Conservation (phyloP, 2,888 invertebrate genomes). For the Euplagia quadripunctaria region DNA sequence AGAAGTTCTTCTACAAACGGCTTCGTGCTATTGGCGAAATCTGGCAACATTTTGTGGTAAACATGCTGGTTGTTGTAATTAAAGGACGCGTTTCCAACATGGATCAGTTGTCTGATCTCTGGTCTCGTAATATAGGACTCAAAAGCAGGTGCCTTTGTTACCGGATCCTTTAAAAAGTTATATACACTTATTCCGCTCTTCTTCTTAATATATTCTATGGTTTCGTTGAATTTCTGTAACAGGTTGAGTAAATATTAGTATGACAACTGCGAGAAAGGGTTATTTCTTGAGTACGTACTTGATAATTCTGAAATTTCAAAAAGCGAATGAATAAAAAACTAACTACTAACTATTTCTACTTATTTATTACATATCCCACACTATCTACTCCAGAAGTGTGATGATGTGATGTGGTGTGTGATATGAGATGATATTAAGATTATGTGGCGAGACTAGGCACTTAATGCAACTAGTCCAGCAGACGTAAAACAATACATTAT, state of each 20-base stretch:
- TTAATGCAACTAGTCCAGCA: no score
- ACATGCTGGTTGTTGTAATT: conserved; percentile 79
- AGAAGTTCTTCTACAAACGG: conserved; percentile 87
- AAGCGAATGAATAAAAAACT: no score
- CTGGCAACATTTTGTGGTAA: conserved; percentile 88
- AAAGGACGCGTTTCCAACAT: conserved; percentile 73
- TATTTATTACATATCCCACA: no score
- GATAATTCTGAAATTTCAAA: no score
- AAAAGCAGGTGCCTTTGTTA: conserved; percentile 37
- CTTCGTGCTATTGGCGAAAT: conserved; percentile 90
- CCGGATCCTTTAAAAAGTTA: conserved; percentile 59
- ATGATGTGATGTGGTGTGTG: no score
- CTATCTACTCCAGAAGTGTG: no score
- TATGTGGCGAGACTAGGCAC: no score
- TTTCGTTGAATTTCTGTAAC: conserved; percentile 70
- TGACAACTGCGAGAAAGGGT: no score
- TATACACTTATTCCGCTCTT: conserved; percentile 62
- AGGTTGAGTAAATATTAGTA: neutral
- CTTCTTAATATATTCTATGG: conserved; percentile 68
- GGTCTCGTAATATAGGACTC: conserved; percentile 61
- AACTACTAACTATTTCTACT: no score
- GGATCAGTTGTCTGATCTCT: conserved; percentile 79
- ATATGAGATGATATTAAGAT: no score
- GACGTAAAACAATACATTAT: no score
- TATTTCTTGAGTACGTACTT: no score